phyloP scores from a whole-genome alignment of 2,797 vertebrate species.

The Orientallactaga sibirica region DNA sequence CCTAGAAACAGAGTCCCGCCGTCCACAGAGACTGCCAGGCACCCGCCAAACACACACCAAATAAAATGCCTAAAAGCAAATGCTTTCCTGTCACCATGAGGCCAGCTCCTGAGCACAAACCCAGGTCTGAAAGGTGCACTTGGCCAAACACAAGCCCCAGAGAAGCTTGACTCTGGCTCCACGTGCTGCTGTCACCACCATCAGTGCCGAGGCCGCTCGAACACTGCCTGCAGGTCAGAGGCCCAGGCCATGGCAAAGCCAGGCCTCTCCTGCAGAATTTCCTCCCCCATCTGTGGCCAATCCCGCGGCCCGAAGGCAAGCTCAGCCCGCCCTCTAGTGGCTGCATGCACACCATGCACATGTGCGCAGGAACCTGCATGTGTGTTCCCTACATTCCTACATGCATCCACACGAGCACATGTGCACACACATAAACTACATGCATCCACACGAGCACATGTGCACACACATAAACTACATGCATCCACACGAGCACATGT shows the following conservation, averaged over 20 bases:
- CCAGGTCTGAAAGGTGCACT: not conserved
- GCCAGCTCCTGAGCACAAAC: accelerated
- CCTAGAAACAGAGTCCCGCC: accelerated
- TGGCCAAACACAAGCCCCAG: not conserved
- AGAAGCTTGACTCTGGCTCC: not conserved
- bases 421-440: no score
- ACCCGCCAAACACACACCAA: accelerated
- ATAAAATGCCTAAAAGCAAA: no score
- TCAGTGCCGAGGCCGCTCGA: not conserved
- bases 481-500: no score
- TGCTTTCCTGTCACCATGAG: not conserved
- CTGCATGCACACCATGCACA: not conserved
- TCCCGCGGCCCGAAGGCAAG: not conserved
- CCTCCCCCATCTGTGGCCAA: not conserved
- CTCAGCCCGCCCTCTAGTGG: slow-evolving; percentile 9
- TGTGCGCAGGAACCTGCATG: not conserved
- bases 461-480: no score
- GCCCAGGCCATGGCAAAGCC: not conserved
- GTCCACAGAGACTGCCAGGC: not conserved
- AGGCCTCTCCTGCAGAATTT: not conserved
- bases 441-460: no score
- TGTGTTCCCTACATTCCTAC: no score
- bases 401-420: accelerated
- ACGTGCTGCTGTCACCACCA: not conserved
- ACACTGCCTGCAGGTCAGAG: not conserved